Percentiles rank a stretch among this genome's conserved stretches.
Evolutionary conservation across 2,797 vertebrate species (phyloP).

Genomic region (Clarias laeviceps): DNA sequence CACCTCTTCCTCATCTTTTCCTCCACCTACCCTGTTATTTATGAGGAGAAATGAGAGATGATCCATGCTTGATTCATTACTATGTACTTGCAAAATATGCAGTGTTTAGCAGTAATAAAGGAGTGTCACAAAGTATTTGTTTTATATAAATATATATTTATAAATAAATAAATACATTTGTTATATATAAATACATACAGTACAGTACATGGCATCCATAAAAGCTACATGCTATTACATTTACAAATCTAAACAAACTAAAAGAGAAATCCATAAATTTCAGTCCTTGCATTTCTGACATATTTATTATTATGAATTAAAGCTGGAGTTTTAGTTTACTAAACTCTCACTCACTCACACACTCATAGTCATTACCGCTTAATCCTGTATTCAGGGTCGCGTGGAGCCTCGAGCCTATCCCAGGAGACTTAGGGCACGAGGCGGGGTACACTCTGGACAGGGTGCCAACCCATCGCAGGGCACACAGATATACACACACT

Average conservation of each 20-base stretch:
- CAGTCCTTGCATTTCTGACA: neutral
- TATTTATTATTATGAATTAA: neutral
- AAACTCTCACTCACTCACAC: too few relatives aligned
- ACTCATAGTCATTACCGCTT: too few relatives aligned
- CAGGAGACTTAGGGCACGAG: too few relatives aligned
- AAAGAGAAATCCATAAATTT: neutral
- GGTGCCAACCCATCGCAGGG: too few relatives aligned
- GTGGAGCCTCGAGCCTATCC: too few relatives aligned
- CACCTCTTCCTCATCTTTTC: constrained; percentile 33
- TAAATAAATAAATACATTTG: too few relatives aligned
- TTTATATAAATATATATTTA: neutral
- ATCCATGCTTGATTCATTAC: constrained; percentile 1
- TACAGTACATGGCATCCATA: neutral
- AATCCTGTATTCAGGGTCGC: too few relatives aligned
- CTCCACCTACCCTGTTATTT: constrained; percentile 43
- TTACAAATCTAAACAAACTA: neutral
- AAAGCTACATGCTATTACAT: neutral
- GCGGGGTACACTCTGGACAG: too few relatives aligned
- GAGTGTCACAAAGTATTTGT: neutral
- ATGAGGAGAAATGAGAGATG: constrained; percentile 8
- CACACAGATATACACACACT: too few relatives aligned
- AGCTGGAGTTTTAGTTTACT: neutral
- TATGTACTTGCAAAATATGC: neutral
- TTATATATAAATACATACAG: neutral
- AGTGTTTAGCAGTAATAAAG: neutral